A percentile compares a stretch with the other conserved stretches of the same genome.
These are phyloP conservation scores for Drosophila flavopinicola DNA, from an alignment of 2,888 invertebrate species.

Conservation along the genomic window DNA sequence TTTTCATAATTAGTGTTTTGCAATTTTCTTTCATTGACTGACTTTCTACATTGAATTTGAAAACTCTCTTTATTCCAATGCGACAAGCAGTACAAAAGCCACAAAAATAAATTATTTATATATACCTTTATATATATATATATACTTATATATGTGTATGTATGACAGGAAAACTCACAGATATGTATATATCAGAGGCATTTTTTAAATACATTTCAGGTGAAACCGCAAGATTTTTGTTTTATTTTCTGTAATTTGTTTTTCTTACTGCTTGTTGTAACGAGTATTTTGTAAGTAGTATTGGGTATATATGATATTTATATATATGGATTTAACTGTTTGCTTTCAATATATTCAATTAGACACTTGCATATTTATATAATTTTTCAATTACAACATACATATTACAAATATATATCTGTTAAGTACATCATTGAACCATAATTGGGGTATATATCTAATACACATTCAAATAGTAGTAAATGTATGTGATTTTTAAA, in stretches of 20 bases:
- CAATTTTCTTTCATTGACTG: not conserved
- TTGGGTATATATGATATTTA: not conserved
- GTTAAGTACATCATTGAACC: conserved; percentile 4
- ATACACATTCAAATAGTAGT: not conserved
- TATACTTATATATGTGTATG: not conserved
- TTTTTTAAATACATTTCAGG: conserved; percentile 32
- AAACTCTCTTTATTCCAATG: not conserved
- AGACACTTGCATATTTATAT: not conserved
- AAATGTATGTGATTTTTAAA: not conserved
- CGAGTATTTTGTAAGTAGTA: not conserved
- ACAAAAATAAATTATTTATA: not conserved
- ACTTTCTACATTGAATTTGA: too few relatives aligned
- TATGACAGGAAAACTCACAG: conserved; percentile 32
- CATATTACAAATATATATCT: conserved; percentile 2
- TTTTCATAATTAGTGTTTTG: not conserved
- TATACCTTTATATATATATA: conserved; percentile 1
- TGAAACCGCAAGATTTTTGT: conserved; percentile 46
- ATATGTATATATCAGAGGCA: conserved; percentile 49
- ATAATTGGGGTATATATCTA: conserved; percentile 7
- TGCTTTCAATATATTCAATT: not conserved
- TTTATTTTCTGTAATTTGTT: not conserved
- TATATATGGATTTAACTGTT: not conserved
- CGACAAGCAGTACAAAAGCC: conserved; percentile 11
- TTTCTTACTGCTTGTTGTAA: not conserved
- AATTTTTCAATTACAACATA: conserved; percentile 17